Evolutionary conservation across 1,140 invertebrate genomes (phyloP).

Genomic region (Drosophila varians): DNA sequence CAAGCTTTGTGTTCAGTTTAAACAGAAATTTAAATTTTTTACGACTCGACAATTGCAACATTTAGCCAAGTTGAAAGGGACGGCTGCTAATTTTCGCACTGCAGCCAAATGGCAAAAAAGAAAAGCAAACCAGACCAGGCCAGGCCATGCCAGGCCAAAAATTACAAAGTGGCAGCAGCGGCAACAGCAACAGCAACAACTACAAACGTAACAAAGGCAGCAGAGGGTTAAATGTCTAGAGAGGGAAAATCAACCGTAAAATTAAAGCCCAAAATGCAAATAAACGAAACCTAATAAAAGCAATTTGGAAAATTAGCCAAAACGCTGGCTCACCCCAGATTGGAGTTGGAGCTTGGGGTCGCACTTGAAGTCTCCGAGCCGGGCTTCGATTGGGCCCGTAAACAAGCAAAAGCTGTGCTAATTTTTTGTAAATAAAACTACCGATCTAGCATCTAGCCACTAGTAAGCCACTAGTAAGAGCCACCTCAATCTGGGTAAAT

Average conservation of each 20-base stretch:
- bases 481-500: conserved; percentile 55
- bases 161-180: conserved; percentile 32
- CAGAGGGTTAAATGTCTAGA: conserved; percentile 48
- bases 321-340: conserved; percentile 54
- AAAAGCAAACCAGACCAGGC: conserved; percentile 15
- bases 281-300: conserved; percentile 83
- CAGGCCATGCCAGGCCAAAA: no score
- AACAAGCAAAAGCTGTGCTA: conserved; percentile 80
- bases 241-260: conserved; percentile 58
- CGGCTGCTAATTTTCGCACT: conserved; percentile 49
- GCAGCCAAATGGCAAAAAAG: conserved; percentile 5
- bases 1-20: conserved; percentile 11
- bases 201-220: conserved; percentile 58
- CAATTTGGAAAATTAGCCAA: conserved; percentile 80
- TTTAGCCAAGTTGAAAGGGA: conserved; percentile 55
- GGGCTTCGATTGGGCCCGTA: conserved; percentile 33
- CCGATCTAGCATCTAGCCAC: conserved; percentile 54
- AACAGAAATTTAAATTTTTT: conserved; percentile 60
- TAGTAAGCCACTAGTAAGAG: conserved; percentile 24
- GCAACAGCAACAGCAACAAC: conserved; percentile 14
- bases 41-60: conserved; percentile 76
- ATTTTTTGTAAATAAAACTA: conserved; percentile 83
- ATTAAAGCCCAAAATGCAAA: conserved; percentile 83
- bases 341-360: conserved; percentile 3
- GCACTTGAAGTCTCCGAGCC: background rate